phyloP scores from a whole-genome alignment of 2,888 invertebrate genomes.

The Theretra japonica region DNA sequence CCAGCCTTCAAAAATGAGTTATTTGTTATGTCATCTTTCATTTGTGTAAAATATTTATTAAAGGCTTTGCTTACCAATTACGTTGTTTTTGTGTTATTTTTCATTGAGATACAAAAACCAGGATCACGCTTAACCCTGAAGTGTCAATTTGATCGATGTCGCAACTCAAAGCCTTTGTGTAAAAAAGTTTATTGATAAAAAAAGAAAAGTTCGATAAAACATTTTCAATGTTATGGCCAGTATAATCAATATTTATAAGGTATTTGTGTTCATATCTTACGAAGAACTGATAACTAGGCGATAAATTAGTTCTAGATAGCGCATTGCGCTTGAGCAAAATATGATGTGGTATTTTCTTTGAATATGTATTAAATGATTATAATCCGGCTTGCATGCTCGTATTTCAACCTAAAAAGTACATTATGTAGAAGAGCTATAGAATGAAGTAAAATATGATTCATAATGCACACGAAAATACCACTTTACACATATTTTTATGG shows the following conservation, averaged over 20 bases:
- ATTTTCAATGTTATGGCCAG: conserved; percentile 21
- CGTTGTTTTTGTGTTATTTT: neutral
- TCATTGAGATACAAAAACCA: neutral
- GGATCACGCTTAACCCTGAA: conserved; percentile 6
- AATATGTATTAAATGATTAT: neutral
- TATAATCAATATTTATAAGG: conserved; percentile 10
- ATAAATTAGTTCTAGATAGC: neutral
- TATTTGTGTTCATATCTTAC: conserved; percentile 29
- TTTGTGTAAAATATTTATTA: neutral
- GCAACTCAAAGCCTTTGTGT: neutral
- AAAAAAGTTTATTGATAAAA: conserved; percentile 20
- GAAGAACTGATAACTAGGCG: conserved; percentile 26
- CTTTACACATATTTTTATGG: neutral
- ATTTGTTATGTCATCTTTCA: too few species aligned
- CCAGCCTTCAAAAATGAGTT: too few species aligned
- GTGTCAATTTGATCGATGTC: conserved; percentile 9
- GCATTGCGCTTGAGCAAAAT: neutral
- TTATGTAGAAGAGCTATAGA: too few species aligned
- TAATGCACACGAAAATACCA: too few species aligned
- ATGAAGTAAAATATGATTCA: too few species aligned
- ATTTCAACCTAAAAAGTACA: too few species aligned
- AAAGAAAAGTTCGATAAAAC: neutral
- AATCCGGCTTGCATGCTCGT: neutral
- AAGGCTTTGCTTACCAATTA: neutral
- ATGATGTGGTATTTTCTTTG: neutral